These are phyloP conservation scores for Patiria miniata DNA, from an alignment of 35 echinoderm and acorn worm species.

Conservation along the genomic window DNA sequence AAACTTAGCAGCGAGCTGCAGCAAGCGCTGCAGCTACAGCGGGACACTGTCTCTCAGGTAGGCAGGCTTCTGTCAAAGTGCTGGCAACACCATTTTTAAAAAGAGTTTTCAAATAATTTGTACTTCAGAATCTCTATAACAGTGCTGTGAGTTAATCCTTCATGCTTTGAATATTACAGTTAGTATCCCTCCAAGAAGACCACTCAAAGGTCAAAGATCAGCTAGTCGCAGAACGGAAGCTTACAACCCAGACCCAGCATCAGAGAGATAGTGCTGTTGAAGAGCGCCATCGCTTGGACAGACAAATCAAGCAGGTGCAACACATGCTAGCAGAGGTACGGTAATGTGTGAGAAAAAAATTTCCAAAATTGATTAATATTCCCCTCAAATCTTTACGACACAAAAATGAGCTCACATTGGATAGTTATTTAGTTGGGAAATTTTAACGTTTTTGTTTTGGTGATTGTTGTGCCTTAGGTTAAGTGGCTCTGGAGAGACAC, in stretches of 20 bases:
- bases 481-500: too few relatives aligned
- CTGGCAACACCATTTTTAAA: too few relatives aligned
- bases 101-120: too few relatives aligned
- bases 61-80: background rate
- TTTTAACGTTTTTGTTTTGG: too few relatives aligned
- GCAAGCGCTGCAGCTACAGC: background rate
- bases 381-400: too few relatives aligned
- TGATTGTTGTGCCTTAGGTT: too few relatives aligned
- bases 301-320: constrained; percentile 15
- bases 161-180: background rate
- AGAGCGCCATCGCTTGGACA: constrained; percentile 3
- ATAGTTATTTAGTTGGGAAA: too few relatives aligned
- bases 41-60: constrained; percentile 4
- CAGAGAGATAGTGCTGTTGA: background rate
- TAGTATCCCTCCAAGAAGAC: background rate
- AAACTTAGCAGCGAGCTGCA: background rate
- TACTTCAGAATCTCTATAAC: too few relatives aligned
- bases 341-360: background rate
- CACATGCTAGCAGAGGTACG: constrained; percentile 14
- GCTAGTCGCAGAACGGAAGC: background rate
- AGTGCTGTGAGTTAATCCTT: too few relatives aligned
- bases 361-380: too few relatives aligned
- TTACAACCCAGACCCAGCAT: background rate
- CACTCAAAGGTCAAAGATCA: constrained; percentile 8
- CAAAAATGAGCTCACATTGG: too few relatives aligned